Evolutionary conservation across 2,113 vertebrate genomes (phyloP).

Genomic region (Malurus alboscapulatus): DNA sequence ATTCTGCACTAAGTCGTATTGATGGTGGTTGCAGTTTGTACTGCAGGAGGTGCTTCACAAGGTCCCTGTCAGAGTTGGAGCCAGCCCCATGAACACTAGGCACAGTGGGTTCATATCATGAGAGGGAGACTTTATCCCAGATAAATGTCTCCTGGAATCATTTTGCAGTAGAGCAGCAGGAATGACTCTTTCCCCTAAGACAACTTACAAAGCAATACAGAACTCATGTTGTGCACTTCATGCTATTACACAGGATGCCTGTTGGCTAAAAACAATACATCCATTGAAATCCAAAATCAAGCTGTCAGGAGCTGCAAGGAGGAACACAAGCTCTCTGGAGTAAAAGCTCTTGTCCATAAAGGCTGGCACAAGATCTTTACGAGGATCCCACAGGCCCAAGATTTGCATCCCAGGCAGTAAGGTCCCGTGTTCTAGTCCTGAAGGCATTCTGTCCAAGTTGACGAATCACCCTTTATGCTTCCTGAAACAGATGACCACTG

Average conservation of each 20-base stretch:
- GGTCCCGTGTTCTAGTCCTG: fast-evolving
- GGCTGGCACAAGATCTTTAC: neutral
- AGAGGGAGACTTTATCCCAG: neutral
- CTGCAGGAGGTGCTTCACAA: neutral
- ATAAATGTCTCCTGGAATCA: neutral
- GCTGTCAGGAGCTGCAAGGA: neutral
- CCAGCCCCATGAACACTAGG: fast-evolving
- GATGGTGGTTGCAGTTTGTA: neutral
- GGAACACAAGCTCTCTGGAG: neutral
- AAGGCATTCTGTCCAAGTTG: fast-evolving
- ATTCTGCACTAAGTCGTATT: fast-evolving
- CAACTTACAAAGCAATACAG: neutral
- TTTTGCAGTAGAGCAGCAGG: neutral
- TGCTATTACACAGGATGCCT: fast-evolving
- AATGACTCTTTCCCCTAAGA: neutral
- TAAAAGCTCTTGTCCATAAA: neutral
- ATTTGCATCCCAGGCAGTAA: fast-evolving
- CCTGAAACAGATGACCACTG: neutral
- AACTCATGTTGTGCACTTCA: neutral
- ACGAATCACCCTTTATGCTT: neutral
- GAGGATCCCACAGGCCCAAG: neutral
- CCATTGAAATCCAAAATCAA: neutral
- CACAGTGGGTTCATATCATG: fast-evolving
- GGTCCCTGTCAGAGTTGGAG: neutral
- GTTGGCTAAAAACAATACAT: neutral